Percentiles rank a stretch among this genome's conserved stretches.
Evolutionary conservation across 2,888 invertebrate species (phyloP).

Genomic region (Agonopterix subpropinquella): DNA sequence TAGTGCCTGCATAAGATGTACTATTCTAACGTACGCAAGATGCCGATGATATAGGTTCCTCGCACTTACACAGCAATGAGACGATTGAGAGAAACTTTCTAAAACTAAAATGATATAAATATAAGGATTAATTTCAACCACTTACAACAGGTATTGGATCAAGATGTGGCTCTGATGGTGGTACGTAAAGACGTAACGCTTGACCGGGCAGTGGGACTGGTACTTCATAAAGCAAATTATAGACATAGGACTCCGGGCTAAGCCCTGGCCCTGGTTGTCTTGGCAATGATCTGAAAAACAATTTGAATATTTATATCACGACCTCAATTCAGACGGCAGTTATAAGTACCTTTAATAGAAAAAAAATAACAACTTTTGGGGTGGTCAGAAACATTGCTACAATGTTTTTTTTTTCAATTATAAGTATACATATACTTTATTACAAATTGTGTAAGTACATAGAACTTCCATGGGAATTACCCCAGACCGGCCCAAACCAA

Average conservation of each 20-base stretch:
- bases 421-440: too few species aligned
- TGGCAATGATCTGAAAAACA: constrained; percentile 80
- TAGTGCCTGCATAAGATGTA: too few species aligned
- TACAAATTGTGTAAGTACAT: too few species aligned
- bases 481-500: too few species aligned
- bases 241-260: constrained; percentile 95
- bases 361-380: too few species aligned
- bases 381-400: too few species aligned
- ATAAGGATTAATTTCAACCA: constrained; percentile 13
- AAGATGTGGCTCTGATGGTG: constrained; percentile 81
- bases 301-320: background rate
- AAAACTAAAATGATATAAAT: background rate
- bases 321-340: background rate
- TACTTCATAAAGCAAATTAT: constrained; percentile 96
- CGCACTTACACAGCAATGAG: too few species aligned
- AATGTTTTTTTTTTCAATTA: too few species aligned
- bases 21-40: too few species aligned
- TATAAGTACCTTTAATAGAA: background rate
- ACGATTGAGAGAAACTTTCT: background rate
- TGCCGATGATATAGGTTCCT: too few species aligned
- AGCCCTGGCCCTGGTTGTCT: constrained; percentile 84
- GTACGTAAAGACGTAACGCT: constrained; percentile 85
- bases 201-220: constrained; percentile 92
- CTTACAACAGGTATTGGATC: constrained; percentile 78
- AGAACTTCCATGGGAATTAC: too few species aligned